Base-by-base conservation (phyloP, 2,888 invertebrate species). In the Tyria jacobaeae region DNA sequence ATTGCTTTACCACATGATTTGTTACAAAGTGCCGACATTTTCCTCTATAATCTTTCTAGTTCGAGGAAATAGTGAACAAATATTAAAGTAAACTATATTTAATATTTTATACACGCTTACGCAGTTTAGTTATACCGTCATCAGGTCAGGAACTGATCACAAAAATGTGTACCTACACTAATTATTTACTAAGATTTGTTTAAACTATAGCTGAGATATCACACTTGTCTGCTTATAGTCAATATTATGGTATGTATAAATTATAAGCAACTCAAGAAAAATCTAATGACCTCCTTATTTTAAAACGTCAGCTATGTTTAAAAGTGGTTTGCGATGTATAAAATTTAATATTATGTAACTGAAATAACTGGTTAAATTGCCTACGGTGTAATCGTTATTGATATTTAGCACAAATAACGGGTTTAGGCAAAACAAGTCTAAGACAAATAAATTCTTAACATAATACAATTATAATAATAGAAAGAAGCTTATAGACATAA, bases 51-150 rank as follows among this genome's bases (percentile, higher is more conserved):
- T 60, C 47, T 70, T 25, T 41, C 52, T 37, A 12, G 55, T 61
- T 64, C 49, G n/a, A 62, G 65, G 39, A 72, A 70, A 64, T 51
- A 47, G 49, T 21, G 24, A 57, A 31, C 31, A 54, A 41, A 58
- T 62, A 58, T 50, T 37, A 35, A 48, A 35, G 54, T 55, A 63
- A 60, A 70, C 21, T n/a, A 54, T 24, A 53, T 54, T 67, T 64
- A 64, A 75, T 68, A 60, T 70, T 41, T 35, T 12, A 66, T 55
- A 64, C 62, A 64, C 49, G 64, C 35, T n/a, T 31, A 31, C 7
- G 27, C n/a, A 25, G n/a, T 27, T 49, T 27, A 25, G 24, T 25
- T 47, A 24, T 3, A 25, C 21, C 47, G 17, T 47, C 47, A 47
- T 21, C 47, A 37, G 51, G 48, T 48, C 66, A 74, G 69, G 57